A percentile compares a stretch with the other conserved stretches of the same genome.
These are phyloP conservation scores for Unio pictorum DNA, from an alignment of 2,888 invertebrate species.

Conservation along the genomic window DNA sequence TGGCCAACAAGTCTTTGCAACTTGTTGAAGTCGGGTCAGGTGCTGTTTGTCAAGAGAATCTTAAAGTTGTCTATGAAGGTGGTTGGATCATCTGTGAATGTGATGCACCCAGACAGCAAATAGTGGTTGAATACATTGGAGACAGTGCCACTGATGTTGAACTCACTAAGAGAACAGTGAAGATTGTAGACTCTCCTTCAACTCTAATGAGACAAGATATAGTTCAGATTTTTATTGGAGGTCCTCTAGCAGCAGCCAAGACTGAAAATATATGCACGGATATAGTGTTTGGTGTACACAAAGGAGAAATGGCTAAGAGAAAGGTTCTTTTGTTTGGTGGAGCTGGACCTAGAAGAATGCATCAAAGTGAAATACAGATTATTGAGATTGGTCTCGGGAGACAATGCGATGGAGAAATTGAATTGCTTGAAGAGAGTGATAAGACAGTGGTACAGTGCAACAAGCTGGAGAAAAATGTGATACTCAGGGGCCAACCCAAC, in stretches of 20 bases:
- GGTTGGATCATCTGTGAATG: constrained; percentile 15
- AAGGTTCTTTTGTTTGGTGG: too few species aligned
- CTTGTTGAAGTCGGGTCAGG: constrained; percentile 22
- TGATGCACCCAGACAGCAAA: constrained; percentile 10
- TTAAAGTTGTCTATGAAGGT: constrained; percentile 10
- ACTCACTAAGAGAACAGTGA: constrained; percentile 1
- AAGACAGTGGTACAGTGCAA: too few species aligned
- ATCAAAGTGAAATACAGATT: constrained; percentile 16
- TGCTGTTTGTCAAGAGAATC: constrained; percentile 11
- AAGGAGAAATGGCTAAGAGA: neutral
- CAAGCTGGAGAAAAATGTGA: too few species aligned
- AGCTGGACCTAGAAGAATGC: too few species aligned
- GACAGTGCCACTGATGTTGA: constrained; percentile 19
- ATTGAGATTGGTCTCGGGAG: constrained; percentile 22
- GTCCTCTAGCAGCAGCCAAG: too few species aligned
- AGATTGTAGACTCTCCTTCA: neutral
- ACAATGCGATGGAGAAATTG: constrained; percentile 7
- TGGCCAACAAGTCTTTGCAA: neutral
- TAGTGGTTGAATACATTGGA: constrained; percentile 19
- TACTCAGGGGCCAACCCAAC: too few species aligned
- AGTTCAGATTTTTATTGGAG: neutral
- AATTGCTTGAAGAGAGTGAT: constrained; percentile 3
- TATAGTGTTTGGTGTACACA: neutral
- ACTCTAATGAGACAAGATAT: constrained; percentile 1
- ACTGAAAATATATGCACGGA: too few species aligned